Base-by-base conservation (phyloP, 2,888 invertebrate species). In the Chrysomela aeneicollis region DNA sequence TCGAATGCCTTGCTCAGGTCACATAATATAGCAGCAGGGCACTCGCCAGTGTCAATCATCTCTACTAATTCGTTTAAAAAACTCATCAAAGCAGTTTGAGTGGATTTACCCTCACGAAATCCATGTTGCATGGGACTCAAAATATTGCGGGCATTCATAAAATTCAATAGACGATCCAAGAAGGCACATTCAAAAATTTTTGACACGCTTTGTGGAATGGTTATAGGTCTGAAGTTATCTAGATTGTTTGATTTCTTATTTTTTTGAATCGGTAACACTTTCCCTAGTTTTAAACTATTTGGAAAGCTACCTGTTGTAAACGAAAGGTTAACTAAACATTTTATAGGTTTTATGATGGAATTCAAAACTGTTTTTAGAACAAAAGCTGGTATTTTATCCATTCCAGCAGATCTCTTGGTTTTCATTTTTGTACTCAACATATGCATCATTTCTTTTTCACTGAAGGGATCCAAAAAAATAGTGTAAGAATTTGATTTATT, bases 251-350 rank as follows among this genome's bases (percentile, higher is more conserved):
- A 8, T 5, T 51, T 22, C n/a, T 15, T 17, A 21, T 51, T 51
- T 22, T 51, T 51, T 10, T 22, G n/a, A 15, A 51, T 5, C 1
- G 51, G 26, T 51, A 51, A 15, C 15, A 51, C 8, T 18, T 49
- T 21, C 5, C 26, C 26, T 22, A 26, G 21, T 22, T 51, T 51
- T 22, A 51, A n/a, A 15, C 15, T 1, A 1, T 21, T 15, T 51
- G 51, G 21, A 51, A 51, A 51, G 2, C 6, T 22, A 26, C 51
- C 51, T 51, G 22, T 22, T n/a, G 15, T 15, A 51, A 51, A 51
- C 22, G 22, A 51, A 12, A 51, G 26, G n/a, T 51, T 26, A 51
- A 51, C 26, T 51, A 49, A 22, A 26, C 26, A 51, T 1, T 3
- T 26, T 1, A 26, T 12, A 22, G 51, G 51, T 22, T 51, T 22